Evolutionary conservation across 2,113 vertebrate species (phyloP).

Genomic region (Platichthys flesus): DNA sequence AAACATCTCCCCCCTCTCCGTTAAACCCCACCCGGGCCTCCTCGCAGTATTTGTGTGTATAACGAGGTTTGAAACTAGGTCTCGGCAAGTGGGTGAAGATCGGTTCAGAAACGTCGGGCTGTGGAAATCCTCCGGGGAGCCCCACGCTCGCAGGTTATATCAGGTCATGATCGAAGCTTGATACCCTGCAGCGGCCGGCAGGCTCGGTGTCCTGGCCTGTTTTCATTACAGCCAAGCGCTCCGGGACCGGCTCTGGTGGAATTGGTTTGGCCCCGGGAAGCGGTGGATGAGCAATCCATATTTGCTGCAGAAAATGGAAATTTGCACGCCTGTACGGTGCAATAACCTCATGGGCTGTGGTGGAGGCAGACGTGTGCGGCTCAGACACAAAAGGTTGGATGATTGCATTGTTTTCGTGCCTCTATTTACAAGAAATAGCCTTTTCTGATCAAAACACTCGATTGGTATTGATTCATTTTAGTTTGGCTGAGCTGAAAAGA

Average conservation of each 20-base stretch:
- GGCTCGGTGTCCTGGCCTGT: conserved; percentile 37
- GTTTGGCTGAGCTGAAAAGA: not conserved
- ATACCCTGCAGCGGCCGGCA: conserved; percentile 47
- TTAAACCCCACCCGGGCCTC: conserved; percentile 18
- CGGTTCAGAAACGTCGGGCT: not conserved
- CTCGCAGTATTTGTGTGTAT: conserved; percentile 2
- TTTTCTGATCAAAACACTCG: not conserved
- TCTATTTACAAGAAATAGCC: conserved; percentile 4
- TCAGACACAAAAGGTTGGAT: conserved; percentile 30
- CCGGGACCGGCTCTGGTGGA: conserved; percentile 41
- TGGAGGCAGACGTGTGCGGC: conserved; percentile 22
- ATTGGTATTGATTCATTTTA: not conserved
- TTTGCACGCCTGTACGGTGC: conserved; percentile 16
- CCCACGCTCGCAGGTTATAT: conserved; percentile 45
- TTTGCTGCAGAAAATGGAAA: conserved; percentile 49
- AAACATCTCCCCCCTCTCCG: conserved; percentile 34
- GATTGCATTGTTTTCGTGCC: conserved; percentile 14
- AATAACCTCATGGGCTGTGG: conserved; percentile 23
- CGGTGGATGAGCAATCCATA: conserved; percentile 55
- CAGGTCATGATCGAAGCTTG: conserved; percentile 52
- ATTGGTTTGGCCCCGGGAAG: conserved; percentile 57
- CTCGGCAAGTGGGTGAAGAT: conserved; percentile 37
- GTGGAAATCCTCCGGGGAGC: not conserved
- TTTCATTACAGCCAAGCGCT: conserved; percentile 45
- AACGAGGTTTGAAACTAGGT: conserved; percentile 35